Evolutionary conservation across 2,113 vertebrate genomes (phyloP).

Genomic region (Rhagologus leucostigma): DNA sequence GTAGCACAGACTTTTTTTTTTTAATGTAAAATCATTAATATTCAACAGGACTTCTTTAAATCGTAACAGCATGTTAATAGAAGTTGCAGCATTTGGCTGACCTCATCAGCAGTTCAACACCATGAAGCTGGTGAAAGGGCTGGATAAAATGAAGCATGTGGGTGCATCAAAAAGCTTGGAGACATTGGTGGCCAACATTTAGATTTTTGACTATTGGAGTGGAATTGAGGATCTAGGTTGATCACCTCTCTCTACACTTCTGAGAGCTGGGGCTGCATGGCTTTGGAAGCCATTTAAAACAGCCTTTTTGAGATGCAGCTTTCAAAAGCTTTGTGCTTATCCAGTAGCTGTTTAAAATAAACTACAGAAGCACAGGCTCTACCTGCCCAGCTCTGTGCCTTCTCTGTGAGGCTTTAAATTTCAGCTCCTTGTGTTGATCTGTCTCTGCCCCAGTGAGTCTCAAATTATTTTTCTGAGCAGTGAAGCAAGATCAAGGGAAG

Average conservation of each 20-base stretch:
- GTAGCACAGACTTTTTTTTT: background rate
- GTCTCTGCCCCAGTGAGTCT: background rate
- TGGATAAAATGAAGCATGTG: background rate
- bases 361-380: background rate
- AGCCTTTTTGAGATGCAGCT: background rate
- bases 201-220: background rate
- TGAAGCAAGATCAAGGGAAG: background rate
- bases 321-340: background rate
- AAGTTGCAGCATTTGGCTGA: background rate
- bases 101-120: background rate
- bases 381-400: background rate
- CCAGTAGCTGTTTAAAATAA: background rate
- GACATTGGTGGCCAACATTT: background rate
- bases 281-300: background rate
- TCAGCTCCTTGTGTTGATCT: background rate
- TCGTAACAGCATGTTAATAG: background rate
- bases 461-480: constrained; percentile 3
- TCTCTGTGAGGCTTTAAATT: background rate
- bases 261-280: background rate
- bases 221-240: background rate
- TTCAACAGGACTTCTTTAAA: constrained; percentile 9
- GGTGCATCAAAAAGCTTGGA: background rate
- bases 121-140: background rate
- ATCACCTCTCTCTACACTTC: background rate
- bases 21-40: background rate